These are phyloP conservation scores for Scelioninae gen. 1 DNA, from an alignment of 2,888 invertebrate genomes.

Conservation along the genomic window DNA sequence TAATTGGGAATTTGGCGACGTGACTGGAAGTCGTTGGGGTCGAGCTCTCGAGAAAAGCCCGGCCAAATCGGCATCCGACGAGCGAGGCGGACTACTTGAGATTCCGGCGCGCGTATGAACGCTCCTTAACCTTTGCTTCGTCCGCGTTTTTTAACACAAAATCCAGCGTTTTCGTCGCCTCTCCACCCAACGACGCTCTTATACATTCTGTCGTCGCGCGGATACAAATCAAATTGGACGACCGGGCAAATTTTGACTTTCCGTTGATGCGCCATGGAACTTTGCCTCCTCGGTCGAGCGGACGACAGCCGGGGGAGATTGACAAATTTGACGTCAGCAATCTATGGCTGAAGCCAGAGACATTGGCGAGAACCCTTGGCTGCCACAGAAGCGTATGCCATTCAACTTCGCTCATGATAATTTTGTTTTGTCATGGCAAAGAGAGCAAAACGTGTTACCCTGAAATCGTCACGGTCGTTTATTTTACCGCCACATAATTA, in stretches of 20 bases:
- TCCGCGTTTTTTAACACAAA: constrained; percentile 82
- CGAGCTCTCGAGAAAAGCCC: constrained; percentile 18
- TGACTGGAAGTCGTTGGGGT: constrained; percentile 33
- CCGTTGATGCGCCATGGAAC: constrained; percentile 61
- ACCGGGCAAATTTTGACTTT: constrained; percentile 75
- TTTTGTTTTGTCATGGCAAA: constrained; percentile 56
- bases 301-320: constrained; percentile 55
- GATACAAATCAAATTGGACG: constrained; percentile 79
- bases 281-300: constrained; percentile 46
- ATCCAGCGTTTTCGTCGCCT: constrained; percentile 56
- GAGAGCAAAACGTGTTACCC: constrained; percentile 27
- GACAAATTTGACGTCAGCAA: constrained; percentile 69
- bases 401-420: constrained; percentile 41
- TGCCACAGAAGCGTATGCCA: constrained; percentile 33
- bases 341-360: no score
- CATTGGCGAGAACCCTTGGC: constrained; percentile 19
- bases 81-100: constrained; percentile 53
- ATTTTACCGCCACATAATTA: no score
- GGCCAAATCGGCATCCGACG: constrained; percentile 42
- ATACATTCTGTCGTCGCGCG: constrained; percentile 61
- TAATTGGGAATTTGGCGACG: constrained; percentile 56
- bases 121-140: constrained; percentile 82
- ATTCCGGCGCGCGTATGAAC: constrained; percentile 79
- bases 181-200: constrained; percentile 30
- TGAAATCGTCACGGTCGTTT: no score